Percentiles rank a stretch among this genome's conserved stretches.
These are phyloP conservation scores for Oscarella lobularis DNA, from an alignment of 37 sponge, comb jelly and placozoan species.

Conservation along the genomic window DNA sequence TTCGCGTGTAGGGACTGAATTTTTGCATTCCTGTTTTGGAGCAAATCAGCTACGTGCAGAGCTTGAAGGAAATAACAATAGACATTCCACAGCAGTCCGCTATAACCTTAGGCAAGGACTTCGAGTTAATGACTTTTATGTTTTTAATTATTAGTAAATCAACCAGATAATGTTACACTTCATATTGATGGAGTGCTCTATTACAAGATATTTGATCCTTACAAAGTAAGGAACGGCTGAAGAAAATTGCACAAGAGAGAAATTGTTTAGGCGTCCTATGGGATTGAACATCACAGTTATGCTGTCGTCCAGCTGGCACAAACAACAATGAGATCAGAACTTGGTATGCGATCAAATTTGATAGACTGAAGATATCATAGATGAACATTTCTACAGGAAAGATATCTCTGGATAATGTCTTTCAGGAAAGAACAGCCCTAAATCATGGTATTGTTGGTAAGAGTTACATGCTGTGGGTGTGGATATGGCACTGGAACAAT, in stretches of 20 bases:
- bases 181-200: slow-evolving; percentile 96
- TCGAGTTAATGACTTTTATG: background rate
- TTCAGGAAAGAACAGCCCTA: slow-evolving; percentile 82
- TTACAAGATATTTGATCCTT: slow-evolving; percentile 71
- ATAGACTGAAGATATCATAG: background rate
- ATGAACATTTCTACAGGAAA: too few relatives aligned
- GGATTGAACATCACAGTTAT: slow-evolving; percentile 89
- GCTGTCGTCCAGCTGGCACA: slow-evolving; percentile 94
- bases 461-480: background rate
- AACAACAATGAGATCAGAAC: slow-evolving; percentile 98
- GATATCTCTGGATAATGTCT: slow-evolving; percentile 83
- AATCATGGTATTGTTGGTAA: slow-evolving; percentile 86
- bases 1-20: slow-evolving; percentile 62
- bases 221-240: slow-evolving; percentile 21
- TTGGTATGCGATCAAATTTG: slow-evolving; percentile 32
- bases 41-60: slow-evolving; percentile 81
- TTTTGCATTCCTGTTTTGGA: slow-evolving; percentile 78
- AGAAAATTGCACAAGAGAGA: background rate
- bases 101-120: slow-evolving; percentile 62
- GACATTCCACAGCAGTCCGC: slow-evolving; percentile 97
- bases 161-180: slow-evolving; percentile 87
- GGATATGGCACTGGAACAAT: background rate
- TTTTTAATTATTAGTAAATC: background rate
- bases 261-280: slow-evolving; percentile 73
- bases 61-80: slow-evolving; percentile 86